Percentiles rank a stretch among this genome's conserved stretches.
phyloP scores from a whole-genome alignment of 2,888 invertebrate genomes.

The Microchrysa polita region DNA sequence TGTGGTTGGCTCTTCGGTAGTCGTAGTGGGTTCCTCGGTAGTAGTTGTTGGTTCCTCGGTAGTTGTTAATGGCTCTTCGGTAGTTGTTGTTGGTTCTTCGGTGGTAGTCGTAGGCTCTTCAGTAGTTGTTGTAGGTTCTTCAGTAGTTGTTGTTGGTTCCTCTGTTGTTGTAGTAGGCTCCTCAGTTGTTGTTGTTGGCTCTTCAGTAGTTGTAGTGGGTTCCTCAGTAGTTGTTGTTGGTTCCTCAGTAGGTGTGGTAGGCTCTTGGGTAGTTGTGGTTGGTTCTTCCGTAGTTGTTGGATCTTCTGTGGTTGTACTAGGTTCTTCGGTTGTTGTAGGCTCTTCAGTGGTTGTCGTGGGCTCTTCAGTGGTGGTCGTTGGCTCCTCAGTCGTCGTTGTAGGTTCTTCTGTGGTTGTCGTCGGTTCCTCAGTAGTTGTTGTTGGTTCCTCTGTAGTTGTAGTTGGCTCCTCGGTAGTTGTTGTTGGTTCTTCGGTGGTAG shows the following conservation, averaged over 20 bases:
- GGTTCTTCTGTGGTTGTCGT: neutral
- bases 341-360: constrained; percentile 29
- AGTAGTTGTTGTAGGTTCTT: neutral
- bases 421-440: constrained; percentile 22
- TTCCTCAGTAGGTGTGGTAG: constrained; percentile 9
- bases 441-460: constrained; percentile 6
- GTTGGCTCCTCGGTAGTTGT: constrained; percentile 2
- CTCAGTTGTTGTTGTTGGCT: constrained; percentile 12
- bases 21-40: neutral
- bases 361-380: neutral
- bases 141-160: neutral
- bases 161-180: constrained; percentile 9
- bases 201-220: neutral
- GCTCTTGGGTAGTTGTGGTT: neutral
- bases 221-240: constrained; percentile 16
- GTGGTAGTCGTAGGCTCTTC: neutral
- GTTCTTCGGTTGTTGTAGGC: constrained; percentile 15
- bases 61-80: neutral
- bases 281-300: neutral
- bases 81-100: neutral
- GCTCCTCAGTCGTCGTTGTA: neutral
- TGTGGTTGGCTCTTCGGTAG: constrained; percentile 12
- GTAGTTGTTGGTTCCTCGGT: constrained; percentile 1
- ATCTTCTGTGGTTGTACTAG: neutral
- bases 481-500: neutral